Percentiles rank a stretch among this genome's conserved stretches.
These are phyloP conservation scores for Apostichopus parvimensis DNA, from an alignment of 35 echinoderm and acorn worm species.

Conservation along the genomic window DNA sequence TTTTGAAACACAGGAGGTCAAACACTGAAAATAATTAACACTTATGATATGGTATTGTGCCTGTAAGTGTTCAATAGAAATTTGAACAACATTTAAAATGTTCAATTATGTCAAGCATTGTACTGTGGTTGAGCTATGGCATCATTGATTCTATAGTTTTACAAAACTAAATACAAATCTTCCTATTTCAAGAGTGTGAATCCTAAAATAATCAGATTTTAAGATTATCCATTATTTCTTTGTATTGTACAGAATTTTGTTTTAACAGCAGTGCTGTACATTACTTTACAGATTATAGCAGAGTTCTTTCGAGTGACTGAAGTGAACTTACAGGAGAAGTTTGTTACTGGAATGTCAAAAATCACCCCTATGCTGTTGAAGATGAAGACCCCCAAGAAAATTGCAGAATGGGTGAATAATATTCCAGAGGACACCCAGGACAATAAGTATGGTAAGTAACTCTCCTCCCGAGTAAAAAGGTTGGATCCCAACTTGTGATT, in stretches of 20 bases:
- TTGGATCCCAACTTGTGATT: too few relatives aligned
- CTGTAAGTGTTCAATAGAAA: too few relatives aligned
- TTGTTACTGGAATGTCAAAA: not conserved
- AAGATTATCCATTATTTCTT: not conserved
- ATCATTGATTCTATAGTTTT: not conserved
- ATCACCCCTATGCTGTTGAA: not conserved
- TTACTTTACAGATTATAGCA: not conserved
- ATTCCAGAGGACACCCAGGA: not conserved
- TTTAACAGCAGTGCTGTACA: not conserved
- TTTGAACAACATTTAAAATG: too few relatives aligned
- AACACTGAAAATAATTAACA: too few relatives aligned
- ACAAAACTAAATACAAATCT: slow-evolving; percentile 2
- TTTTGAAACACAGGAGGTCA: too few relatives aligned
- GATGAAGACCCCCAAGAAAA: not conserved
- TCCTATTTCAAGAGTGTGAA: slow-evolving; percentile 12
- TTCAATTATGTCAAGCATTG: too few relatives aligned
- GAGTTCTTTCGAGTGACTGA: slow-evolving; percentile 26
- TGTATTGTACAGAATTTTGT: not conserved
- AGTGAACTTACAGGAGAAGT: slow-evolving; percentile 30
- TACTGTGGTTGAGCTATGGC: too few relatives aligned
- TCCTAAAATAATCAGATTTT: not conserved
- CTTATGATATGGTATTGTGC: too few relatives aligned
- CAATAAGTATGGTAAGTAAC: slow-evolving; percentile 2
- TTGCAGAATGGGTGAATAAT: slow-evolving; percentile 18
- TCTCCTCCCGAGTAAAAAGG: not conserved